These are phyloP conservation scores for Luperina testacea DNA, from an alignment of 2,888 invertebrate genomes.

Conservation along the genomic window DNA sequence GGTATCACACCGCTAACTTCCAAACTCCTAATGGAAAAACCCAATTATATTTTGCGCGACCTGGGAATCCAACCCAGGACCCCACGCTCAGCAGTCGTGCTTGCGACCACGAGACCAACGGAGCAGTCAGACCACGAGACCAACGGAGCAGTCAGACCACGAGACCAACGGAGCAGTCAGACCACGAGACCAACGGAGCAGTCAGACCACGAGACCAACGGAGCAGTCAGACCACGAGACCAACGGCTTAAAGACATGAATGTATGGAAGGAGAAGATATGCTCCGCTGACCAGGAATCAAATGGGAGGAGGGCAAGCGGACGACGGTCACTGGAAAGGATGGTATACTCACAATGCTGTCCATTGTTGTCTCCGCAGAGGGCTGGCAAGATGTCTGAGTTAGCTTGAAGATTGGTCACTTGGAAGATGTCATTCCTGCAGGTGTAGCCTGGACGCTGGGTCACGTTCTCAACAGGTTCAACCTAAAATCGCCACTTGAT, in stretches of 20 bases:
- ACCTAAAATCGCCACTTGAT: constrained; percentile 72
- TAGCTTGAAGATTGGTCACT: constrained; percentile 86
- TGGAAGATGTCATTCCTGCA: constrained; percentile 89
- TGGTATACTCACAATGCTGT: constrained; percentile 89
- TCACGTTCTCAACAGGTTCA: constrained; percentile 84
- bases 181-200: not conserved
- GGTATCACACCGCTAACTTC: not conserved
- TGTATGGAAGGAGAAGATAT: not conserved
- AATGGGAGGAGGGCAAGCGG: not conserved
- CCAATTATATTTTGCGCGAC: not conserved
- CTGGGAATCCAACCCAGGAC: not conserved
- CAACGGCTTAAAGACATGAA: not conserved
- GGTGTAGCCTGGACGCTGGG: constrained; percentile 83
- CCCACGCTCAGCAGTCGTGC: not conserved
- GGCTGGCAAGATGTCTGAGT: constrained; percentile 86
- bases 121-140: not conserved
- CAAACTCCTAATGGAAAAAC: not conserved
- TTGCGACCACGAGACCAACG: not conserved
- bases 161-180: too few relatives aligned
- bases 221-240: not conserved
- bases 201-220: not conserved
- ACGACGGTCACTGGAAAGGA: not conserved
- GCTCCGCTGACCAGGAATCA: not conserved
- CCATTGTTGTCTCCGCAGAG: constrained; percentile 91
- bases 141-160: not conserved